Conservation (phyloP, 2,113 vertebrate species). For the Hippocampus comes region DNA sequence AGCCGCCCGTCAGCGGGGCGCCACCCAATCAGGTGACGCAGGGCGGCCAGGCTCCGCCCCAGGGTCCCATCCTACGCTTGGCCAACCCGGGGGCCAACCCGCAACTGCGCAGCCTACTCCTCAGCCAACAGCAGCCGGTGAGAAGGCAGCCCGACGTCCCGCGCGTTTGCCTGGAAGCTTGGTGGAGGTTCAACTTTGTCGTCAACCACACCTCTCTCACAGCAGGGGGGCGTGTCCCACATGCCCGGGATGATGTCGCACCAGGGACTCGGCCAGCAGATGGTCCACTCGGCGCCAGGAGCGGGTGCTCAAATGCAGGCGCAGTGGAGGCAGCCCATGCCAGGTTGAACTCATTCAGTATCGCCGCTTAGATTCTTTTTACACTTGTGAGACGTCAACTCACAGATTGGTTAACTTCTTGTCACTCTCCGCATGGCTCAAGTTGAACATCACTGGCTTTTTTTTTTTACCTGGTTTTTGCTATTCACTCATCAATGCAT, state of each 20-base stretch:
- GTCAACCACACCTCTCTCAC: background rate
- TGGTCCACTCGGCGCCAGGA: slow-evolving; percentile 76
- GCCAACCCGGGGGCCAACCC: slow-evolving; percentile 89
- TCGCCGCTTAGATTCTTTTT: background rate
- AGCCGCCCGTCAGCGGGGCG: slow-evolving; percentile 68
- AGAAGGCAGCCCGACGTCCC: slow-evolving; percentile 29
- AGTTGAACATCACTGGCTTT: no score
- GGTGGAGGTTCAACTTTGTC: background rate
- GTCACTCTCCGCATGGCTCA: no score
- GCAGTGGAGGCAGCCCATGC: slow-evolving; percentile 75
- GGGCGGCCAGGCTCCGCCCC: slow-evolving; percentile 71
- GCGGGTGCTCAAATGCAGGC: slow-evolving; percentile 79
- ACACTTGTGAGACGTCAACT: background rate
- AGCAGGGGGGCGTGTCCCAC: slow-evolving; percentile 82
- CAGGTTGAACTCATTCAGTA: slow-evolving; percentile 64
- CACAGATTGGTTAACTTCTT: no score
- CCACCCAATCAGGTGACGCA: slow-evolving; percentile 77
- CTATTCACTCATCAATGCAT: no score
- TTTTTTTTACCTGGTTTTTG: no score
- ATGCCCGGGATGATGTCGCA: slow-evolving; percentile 80
- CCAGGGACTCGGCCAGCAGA: slow-evolving; percentile 78
- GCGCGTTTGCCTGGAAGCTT: background rate
- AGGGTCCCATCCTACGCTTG: slow-evolving; percentile 81
- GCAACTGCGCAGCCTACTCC: slow-evolving; percentile 88
- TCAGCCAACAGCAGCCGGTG: slow-evolving; percentile 87